Evolutionary conservation across 53 echinoderm and acorn worm genomes (phyloP).

Genomic region (Mesocentrotus franciscanus): DNA sequence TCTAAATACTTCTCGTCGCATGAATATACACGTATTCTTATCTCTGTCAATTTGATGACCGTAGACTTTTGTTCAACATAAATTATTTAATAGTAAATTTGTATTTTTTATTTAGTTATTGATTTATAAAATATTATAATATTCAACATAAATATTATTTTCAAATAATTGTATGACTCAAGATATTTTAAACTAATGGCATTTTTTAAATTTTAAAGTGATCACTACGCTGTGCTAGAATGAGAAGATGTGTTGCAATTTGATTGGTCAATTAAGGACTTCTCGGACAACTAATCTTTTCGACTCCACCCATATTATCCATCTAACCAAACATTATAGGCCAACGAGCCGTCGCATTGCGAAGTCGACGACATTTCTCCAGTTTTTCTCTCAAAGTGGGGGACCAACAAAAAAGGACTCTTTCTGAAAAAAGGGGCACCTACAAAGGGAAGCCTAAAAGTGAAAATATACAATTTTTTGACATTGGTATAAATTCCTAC

Average conservation of each 20-base stretch:
- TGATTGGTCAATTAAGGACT: slow-evolving; percentile 37
- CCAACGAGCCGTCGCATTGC: background rate
- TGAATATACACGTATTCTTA: background rate
- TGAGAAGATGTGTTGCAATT: slow-evolving; percentile 20
- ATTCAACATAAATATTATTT: background rate
- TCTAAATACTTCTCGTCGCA: background rate
- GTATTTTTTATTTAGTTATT: background rate
- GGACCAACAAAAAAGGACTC: no score
- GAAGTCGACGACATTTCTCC: no score
- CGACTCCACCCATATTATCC: slow-evolving; percentile 48
- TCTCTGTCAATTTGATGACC: background rate
- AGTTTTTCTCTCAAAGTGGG: no score
- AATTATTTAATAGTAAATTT: background rate
- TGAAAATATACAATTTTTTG: no score
- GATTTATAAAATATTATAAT: background rate
- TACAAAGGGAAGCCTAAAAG: no score
- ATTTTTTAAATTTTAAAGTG: background rate
- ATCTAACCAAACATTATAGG: no score
- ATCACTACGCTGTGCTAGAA: background rate
- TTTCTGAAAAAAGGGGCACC: no score
- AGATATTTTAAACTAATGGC: background rate
- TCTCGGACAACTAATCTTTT: background rate
- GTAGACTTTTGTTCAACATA: background rate
- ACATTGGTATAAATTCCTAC: no score
- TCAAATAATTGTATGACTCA: background rate